Evolutionary conservation across 2,888 invertebrate genomes (phyloP), one percentile per base, ranked within the genome.

Genomic region (Ormyrus pomaceus): DNA sequence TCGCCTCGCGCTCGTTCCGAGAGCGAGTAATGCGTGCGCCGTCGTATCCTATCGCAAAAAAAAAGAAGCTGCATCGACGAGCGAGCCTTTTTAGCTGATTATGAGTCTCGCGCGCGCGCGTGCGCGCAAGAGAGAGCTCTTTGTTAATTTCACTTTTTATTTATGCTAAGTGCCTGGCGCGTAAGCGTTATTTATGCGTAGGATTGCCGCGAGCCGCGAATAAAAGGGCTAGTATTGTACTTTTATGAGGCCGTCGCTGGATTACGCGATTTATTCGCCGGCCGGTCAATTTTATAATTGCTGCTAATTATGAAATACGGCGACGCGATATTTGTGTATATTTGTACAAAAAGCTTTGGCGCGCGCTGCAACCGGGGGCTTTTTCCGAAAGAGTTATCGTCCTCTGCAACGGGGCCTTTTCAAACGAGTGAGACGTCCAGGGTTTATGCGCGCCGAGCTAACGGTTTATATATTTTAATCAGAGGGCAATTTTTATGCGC

Each of bases 171-270:
- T 78, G 77, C 19, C 45, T 3, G 53, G 3, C 80, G 72, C 79
- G 80, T 80, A 82, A 83, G 83, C 80, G 80, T 84, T 78, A 78
- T 78, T 78, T 78, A 78, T 78, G 61, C 59, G 66, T 56, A 71
- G 77, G 59, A 72, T 77, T 46, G 19, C 64, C 34, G 70, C 55
- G 68, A 53, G 70, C 56, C 71, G 70, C 65, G 62, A 19, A 19
- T 51, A 53, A 59, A 71, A 65, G 58, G 51, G 45, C 59, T 68
- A 53, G 66, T 34, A 66, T 78, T 65, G 59, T 78, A 59, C 58
- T 66, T 56, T 58, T 75, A 19, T 19, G 45, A 65, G 64, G 78
- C 72, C 55, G 61, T 66, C 13, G 76, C 76, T 77, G 76, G 77
- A 77, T 80, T 80, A 80, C 77, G 53, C 77, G 19, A n/a, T 9